A percentile compares a stretch with the other conserved stretches of the same genome.
Conservation (phyloP, 30 jellyfish, hydroid and myxozoan genomes). For the Aurelia sp. region DNA sequence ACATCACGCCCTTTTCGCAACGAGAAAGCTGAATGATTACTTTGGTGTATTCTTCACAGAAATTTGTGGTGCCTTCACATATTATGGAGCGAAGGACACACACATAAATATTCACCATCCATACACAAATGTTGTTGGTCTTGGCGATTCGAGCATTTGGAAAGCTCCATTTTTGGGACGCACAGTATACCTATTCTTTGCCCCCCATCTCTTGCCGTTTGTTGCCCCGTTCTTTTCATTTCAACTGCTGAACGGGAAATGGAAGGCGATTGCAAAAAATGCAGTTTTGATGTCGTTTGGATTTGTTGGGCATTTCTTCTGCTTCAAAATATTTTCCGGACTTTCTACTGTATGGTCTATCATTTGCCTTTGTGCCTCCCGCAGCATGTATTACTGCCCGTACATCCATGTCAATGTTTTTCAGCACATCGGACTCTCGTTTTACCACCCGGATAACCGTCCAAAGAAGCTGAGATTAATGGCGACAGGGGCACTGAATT, state of each 20-base stretch:
- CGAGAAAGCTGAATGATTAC: slow-evolving; percentile 34
- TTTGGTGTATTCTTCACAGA: slow-evolving; percentile 71
- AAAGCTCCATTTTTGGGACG: slow-evolving; percentile 68
- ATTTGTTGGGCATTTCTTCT: slow-evolving; percentile 38
- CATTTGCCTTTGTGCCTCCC: slow-evolving; percentile 33
- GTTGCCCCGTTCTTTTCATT: slow-evolving; percentile 64
- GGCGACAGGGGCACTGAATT: slow-evolving; percentile 77
- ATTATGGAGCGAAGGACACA: slow-evolving; percentile 35
- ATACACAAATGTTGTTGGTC: slow-evolving; percentile 78
- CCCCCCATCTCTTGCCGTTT: slow-evolving; percentile 60
- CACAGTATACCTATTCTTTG: slow-evolving; percentile 44
- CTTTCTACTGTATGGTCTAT: slow-evolving; percentile 64
- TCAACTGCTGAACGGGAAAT: slow-evolving; percentile 39
- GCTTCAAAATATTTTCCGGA: slow-evolving; percentile 59
- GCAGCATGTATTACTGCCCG: slow-evolving; percentile 68
- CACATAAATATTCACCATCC: slow-evolving; percentile 81
- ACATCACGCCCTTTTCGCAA: slow-evolving; percentile 55
- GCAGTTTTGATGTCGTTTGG: slow-evolving; percentile 30
- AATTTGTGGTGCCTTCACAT: slow-evolving; percentile 62
- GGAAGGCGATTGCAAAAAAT: slow-evolving; percentile 32
- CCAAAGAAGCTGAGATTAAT: slow-evolving; percentile 66
- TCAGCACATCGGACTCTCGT: slow-evolving; percentile 74
- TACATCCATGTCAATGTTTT: slow-evolving; percentile 76
- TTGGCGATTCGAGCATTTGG: slow-evolving; percentile 82
- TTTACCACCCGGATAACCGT: slow-evolving; percentile 57